Conservation (phyloP, 2,797 vertebrate genomes). For the Xiphophorus birchmanni region DNA sequence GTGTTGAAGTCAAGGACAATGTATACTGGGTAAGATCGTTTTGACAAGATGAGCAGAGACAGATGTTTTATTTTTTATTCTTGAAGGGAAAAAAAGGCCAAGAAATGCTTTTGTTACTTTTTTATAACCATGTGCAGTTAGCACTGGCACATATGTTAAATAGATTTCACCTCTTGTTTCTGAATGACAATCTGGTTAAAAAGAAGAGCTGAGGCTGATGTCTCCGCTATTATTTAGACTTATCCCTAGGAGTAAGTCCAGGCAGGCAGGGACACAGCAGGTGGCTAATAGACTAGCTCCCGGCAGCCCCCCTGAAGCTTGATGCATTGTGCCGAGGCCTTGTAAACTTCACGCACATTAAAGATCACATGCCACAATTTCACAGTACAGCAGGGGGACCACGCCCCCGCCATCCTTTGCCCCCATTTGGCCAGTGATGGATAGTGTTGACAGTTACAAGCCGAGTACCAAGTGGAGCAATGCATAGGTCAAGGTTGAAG, state of each 20-base stretch:
- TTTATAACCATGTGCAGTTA: constrained; percentile 15
- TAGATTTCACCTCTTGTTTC: constrained; percentile 21
- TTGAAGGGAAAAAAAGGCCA: neutral
- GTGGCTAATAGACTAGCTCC: constrained; percentile 79
- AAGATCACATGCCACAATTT: constrained; percentile 86
- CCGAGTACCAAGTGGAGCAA: constrained; percentile 74
- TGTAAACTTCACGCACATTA: constrained; percentile 86
- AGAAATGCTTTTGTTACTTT: constrained; percentile 12
- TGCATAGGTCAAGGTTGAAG: constrained; percentile 80
- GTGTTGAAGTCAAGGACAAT: constrained; percentile 72
- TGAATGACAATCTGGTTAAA: constrained; percentile 62
- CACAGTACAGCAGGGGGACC: constrained; percentile 80
- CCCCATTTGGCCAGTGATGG: constrained; percentile 73
- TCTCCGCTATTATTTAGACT: constrained; percentile 71
- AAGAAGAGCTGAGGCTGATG: constrained; percentile 45
- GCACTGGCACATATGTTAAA: constrained; percentile 9
- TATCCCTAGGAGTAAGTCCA: constrained; percentile 74
- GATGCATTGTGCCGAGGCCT: constrained; percentile 81
- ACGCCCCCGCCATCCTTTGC: constrained; percentile 41
- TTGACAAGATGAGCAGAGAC: constrained; percentile 51
- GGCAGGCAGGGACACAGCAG: constrained; percentile 73
- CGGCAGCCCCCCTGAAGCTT: constrained; percentile 71
- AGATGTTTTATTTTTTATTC: neutral
- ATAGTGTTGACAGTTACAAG: constrained; percentile 82
- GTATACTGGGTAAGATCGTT: constrained; percentile 50